Percentiles rank a stretch among this genome's conserved stretches.
Evolutionary conservation across 2,797 vertebrate species (phyloP).

Genomic region (Morus bassanus): DNA sequence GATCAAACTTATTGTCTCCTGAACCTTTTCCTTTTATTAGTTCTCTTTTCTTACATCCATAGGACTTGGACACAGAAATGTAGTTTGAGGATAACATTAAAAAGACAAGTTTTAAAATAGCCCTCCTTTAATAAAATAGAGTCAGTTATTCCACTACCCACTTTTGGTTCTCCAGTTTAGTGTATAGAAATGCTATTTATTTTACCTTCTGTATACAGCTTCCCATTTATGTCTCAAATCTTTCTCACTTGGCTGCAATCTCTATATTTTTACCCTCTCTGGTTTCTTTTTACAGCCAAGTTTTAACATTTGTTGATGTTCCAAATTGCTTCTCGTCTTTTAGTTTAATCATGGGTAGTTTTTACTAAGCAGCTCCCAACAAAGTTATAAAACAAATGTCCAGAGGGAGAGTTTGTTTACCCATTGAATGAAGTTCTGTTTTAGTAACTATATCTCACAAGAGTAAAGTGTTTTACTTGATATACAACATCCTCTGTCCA

Average conservation of each 20-base stretch:
- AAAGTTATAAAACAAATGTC: neutral
- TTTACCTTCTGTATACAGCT: neutral
- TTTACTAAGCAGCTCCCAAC: neutral
- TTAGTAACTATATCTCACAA: neutral
- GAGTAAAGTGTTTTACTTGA: neutral
- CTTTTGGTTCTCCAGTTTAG: neutral
- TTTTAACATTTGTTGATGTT: neutral
- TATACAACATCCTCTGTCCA: no score
- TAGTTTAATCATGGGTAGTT: neutral
- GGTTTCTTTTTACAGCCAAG: neutral
- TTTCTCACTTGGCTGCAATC: neutral
- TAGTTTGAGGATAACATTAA: neutral
- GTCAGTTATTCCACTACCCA: neutral
- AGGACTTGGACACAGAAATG: neutral
- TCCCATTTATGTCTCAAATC: neutral
- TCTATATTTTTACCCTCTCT: neutral
- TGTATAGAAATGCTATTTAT: neutral
- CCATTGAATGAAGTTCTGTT: neutral
- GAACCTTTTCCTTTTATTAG: neutral
- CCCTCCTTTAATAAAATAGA: neutral
- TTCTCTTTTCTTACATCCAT: neutral
- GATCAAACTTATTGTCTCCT: neutral
- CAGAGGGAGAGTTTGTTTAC: neutral
- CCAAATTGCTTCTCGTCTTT: neutral
- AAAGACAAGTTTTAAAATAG: neutral